These are phyloP conservation scores for Origma solitaria DNA, from an alignment of 2,113 vertebrate genomes.

Conservation along the genomic window DNA sequence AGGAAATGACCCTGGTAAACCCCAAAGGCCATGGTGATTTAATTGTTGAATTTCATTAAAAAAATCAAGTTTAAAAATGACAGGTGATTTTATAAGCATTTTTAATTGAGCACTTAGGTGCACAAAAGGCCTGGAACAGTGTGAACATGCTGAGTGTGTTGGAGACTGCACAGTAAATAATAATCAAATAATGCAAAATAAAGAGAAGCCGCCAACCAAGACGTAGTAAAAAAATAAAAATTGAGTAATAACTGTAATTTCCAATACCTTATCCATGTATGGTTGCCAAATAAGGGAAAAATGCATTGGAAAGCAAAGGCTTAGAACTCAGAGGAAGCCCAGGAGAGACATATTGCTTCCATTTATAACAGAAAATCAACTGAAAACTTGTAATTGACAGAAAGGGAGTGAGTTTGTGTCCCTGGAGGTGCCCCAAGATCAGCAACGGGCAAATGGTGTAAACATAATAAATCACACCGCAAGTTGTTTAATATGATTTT, in stretches of 20 bases:
- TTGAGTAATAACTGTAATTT: constrained; percentile 58
- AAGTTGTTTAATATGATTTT: constrained; percentile 4
- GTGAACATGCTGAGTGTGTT: not conserved
- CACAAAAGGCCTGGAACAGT: not conserved
- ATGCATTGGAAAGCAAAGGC: constrained; percentile 1
- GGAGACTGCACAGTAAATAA: not conserved
- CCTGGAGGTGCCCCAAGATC: constrained; percentile 18
- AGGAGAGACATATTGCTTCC: constrained; percentile 25
- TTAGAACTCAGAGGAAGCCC: not conserved
- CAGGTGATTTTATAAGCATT: not conserved
- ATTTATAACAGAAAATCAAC: constrained; percentile 43
- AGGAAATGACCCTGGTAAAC: not conserved
- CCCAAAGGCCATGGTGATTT: not conserved
- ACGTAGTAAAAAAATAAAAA: constrained; percentile 48
- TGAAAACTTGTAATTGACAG: constrained; percentile 36
- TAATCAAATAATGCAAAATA: constrained; percentile 42
- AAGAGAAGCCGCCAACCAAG: not conserved
- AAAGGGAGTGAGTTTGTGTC: constrained; percentile 37
- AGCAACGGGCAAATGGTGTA: constrained; percentile 25
- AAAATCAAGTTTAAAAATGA: not conserved
- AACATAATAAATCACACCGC: constrained; percentile 24
- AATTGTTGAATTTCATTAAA: not conserved
- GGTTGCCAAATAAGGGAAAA: not conserved
- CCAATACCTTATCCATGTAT: not conserved
- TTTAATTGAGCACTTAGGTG: not conserved